Evolutionary conservation across 2,888 invertebrate species (phyloP).

Genomic region (Steinernema scapterisci): DNA sequence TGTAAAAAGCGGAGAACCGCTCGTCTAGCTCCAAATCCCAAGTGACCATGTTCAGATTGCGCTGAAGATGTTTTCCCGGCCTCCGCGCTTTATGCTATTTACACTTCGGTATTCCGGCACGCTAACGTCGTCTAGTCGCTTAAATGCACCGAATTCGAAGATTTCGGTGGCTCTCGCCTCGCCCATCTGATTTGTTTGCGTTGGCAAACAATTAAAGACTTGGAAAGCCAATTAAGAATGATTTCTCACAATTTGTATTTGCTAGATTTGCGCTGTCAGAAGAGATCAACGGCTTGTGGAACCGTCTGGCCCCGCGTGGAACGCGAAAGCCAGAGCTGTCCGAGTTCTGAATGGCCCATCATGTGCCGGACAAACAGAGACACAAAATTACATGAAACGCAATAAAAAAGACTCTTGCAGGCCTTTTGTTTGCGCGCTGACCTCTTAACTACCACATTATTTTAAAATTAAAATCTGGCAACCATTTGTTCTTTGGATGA

Average conservation of each 20-base stretch:
- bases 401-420: neutral
- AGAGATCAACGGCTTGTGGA: neutral
- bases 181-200: constrained; percentile 3
- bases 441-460: neutral
- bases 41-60: neutral
- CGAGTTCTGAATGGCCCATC: neutral
- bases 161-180: too few species aligned
- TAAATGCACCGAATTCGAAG: too few species aligned
- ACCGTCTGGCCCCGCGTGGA: too few species aligned
- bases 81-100: too few species aligned
- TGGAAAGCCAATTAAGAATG: neutral
- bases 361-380: neutral
- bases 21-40: neutral
- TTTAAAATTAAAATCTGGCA: constrained; percentile 4
- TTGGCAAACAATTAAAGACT: too few species aligned
- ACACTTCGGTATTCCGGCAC: too few species aligned
- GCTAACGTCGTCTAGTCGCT: too few species aligned
- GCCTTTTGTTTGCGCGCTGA: neutral
- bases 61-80: neutral
- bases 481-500: neutral
- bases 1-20: too few species aligned
- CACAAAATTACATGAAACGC: neutral
- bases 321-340: neutral
- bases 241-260: neutral
- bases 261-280: neutral